Evolutionary conservation across 2,113 vertebrate species (phyloP).

Genomic region (Brachypteracias leptosomus): DNA sequence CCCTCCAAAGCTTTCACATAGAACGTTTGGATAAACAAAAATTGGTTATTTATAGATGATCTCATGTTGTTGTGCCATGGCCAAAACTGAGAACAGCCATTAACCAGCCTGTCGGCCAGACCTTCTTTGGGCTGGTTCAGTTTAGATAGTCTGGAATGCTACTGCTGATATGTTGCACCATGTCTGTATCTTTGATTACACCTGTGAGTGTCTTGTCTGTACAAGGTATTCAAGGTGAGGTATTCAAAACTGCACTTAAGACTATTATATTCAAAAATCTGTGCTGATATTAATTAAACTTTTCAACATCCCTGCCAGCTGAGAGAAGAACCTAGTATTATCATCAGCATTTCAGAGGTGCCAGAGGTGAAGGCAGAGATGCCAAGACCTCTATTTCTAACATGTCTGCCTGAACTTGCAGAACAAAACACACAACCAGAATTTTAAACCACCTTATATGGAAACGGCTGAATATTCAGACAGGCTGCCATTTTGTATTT

Average conservation of each 20-base stretch:
- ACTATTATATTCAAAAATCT: not conserved
- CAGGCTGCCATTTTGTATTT: not conserved
- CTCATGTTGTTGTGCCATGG: slow-evolving; percentile 4
- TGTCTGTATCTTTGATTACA: not conserved
- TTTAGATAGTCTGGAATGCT: not conserved
- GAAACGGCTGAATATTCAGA: not conserved
- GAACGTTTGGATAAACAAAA: slow-evolving; percentile 27
- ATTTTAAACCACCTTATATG: not conserved
- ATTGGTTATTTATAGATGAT: not conserved
- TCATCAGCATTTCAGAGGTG: not conserved
- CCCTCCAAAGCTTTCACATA: slow-evolving; percentile 2
- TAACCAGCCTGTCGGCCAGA: not conserved
- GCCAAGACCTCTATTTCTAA: not conserved
- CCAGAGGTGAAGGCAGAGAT: not conserved
- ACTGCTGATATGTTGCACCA: not conserved
- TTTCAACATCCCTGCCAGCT: not conserved
- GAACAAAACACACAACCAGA: not conserved
- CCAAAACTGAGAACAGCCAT: slow-evolving; percentile 45
- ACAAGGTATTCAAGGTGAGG: not conserved
- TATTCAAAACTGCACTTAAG: not conserved
- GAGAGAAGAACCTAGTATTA: not conserved
- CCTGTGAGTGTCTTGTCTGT: not conserved
- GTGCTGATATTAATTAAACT: not conserved
- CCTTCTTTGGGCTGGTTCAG: not conserved
- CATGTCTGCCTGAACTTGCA: not conserved